Evolutionary conservation across 2,113 vertebrate genomes (phyloP).

Genomic region (Callopanchax toddi): DNA sequence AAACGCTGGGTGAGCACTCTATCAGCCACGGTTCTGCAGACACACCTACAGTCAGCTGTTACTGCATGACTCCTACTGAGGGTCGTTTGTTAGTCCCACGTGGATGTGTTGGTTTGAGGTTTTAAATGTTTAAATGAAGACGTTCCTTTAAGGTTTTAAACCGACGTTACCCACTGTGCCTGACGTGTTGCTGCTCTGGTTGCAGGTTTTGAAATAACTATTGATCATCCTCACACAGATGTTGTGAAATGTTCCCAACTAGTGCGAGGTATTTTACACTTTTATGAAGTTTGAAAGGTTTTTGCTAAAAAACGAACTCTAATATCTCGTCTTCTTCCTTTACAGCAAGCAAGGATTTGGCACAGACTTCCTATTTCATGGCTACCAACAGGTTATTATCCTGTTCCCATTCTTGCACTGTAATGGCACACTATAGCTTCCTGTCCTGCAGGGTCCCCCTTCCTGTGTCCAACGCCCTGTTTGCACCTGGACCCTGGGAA

Average conservation of each 20-base stretch:
- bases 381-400: constrained; percentile 99
- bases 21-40: constrained; percentile 23
- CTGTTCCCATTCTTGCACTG: constrained; percentile 99
- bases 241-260: constrained; percentile 99
- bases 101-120: background rate
- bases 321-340: constrained; percentile 49
- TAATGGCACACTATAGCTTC: constrained; percentile 99
- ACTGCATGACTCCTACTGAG: background rate
- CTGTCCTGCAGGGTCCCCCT: constrained; percentile 98
- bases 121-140: background rate
- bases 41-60: background rate
- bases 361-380: constrained; percentile 99
- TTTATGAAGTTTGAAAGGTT: background rate
- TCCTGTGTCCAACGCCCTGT: constrained; percentile 93
- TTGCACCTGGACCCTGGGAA: constrained; percentile 85
- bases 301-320: constrained; percentile 1
- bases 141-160: too few relatives aligned
- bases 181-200: constrained; percentile 2
- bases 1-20: constrained; percentile 91
- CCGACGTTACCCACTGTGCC: too few relatives aligned
- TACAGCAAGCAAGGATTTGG: constrained; percentile 99
- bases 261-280: constrained; percentile 90
- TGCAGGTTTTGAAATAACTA: constrained; percentile 99
- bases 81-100: background rate
- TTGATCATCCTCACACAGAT: constrained; percentile 99